These are phyloP conservation scores for Dryoscopus gambensis DNA, from an alignment of 2,113 vertebrate genomes.

Conservation along the genomic window DNA sequence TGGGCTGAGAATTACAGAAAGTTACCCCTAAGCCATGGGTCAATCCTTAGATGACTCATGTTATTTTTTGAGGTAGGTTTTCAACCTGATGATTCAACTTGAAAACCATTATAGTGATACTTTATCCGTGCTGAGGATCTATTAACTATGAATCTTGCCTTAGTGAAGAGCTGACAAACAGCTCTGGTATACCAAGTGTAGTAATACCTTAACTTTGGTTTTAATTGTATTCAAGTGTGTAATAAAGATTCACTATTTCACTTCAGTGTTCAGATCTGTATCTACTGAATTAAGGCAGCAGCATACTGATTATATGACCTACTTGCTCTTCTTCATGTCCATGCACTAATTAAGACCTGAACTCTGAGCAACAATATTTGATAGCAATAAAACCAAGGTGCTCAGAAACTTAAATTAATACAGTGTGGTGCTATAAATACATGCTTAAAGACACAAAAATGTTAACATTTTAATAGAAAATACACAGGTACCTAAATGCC, in stretches of 20 bases:
- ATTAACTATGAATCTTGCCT: background rate
- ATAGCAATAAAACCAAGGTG: background rate
- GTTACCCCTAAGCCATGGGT: background rate
- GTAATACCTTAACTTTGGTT: background rate
- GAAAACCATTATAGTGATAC: background rate
- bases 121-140: background rate
- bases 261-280: background rate
- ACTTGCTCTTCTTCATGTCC: background rate
- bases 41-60: background rate
- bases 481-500: background rate
- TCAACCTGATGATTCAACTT: background rate
- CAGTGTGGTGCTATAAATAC: background rate
- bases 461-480: background rate
- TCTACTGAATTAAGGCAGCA: background rate
- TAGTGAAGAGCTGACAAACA: background rate
- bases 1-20: background rate
- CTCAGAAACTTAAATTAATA: background rate
- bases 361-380: background rate
- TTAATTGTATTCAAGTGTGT: background rate
- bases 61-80: background rate
- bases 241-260: background rate
- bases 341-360: slow-evolving; percentile 9
- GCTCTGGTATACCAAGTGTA: background rate
- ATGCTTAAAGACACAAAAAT: background rate
- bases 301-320: background rate